Conservation (phyloP, 2,113 vertebrate species). For the Forbesichthys agassizii region DNA sequence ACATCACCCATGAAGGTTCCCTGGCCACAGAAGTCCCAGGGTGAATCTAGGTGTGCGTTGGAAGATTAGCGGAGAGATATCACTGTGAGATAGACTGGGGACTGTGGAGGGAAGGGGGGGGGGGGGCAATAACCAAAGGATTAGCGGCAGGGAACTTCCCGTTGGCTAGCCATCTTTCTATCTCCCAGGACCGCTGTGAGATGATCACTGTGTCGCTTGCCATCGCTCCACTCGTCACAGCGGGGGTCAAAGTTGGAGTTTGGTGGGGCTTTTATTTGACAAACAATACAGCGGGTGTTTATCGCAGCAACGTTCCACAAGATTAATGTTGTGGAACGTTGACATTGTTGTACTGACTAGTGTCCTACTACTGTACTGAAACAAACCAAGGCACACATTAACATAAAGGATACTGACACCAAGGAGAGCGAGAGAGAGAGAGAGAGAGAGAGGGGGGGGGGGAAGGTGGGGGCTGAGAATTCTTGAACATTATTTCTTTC, state of each 20-base stretch:
- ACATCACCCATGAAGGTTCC: too few relatives aligned
- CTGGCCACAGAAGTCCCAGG: too few relatives aligned
- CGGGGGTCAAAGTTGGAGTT: constrained; percentile 35
- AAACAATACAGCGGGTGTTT: neutral
- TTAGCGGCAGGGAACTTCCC: constrained; percentile 73
- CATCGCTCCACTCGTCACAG: constrained; percentile 68
- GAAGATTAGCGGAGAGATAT: neutral
- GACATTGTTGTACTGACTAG: neutral
- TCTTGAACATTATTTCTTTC: too few relatives aligned
- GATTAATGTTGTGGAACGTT: neutral
- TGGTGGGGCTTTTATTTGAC: constrained; percentile 20
- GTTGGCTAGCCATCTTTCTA: constrained; percentile 58
- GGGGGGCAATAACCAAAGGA: constrained; percentile 51
- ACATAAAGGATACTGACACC: neutral
- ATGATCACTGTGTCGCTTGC: constrained; percentile 81
- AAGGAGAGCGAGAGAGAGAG: constrained; percentile 7
- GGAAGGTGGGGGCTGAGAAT: neutral
- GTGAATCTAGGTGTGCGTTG: too few relatives aligned
- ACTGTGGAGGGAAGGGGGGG: constrained; percentile 22
- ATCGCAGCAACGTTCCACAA: neutral
- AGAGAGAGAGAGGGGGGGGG: neutral
- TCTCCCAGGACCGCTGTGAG: constrained; percentile 79
- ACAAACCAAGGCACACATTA: neutral
- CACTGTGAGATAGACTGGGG: constrained; percentile 8
- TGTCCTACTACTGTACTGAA: neutral